Evolutionary conservation across 2,797 vertebrate genomes (phyloP).

Genomic region (Pristis pectinata): DNA sequence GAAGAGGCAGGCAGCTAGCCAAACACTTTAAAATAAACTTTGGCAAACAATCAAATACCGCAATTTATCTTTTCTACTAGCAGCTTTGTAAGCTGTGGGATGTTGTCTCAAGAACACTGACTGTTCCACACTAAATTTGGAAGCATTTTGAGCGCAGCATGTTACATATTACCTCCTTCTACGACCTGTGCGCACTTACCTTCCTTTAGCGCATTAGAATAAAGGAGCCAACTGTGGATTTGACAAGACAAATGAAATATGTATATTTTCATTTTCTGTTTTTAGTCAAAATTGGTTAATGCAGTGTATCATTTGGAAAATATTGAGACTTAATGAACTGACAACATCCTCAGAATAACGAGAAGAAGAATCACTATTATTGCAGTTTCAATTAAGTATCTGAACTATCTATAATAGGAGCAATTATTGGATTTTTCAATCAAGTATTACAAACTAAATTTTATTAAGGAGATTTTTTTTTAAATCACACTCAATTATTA

Average conservation of each 20-base stretch:
- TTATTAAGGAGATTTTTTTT: neutral
- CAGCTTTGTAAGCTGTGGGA: neutral
- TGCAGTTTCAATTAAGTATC: neutral
- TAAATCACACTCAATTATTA: neutral
- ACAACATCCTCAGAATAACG: neutral
- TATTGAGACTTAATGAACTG: neutral
- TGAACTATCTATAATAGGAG: neutral
- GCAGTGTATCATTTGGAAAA: neutral
- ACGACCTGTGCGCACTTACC: neutral
- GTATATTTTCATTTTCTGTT: neutral
- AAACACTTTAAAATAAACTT: neutral
- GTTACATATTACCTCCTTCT: neutral
- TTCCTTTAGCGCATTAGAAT: neutral
- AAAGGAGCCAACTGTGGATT: neutral
- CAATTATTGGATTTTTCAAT: neutral
- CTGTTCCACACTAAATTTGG: neutral
- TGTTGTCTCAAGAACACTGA: neutral
- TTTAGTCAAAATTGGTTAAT: neutral
- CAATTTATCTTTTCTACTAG: neutral
- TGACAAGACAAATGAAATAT: neutral
- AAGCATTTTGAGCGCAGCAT: neutral
- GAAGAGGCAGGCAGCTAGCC: neutral
- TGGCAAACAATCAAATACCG: neutral
- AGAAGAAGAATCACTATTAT: neutral
- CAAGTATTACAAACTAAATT: neutral